Conservation (phyloP, 1,140 invertebrate genomes). For the Lethocerus indicus region DNA sequence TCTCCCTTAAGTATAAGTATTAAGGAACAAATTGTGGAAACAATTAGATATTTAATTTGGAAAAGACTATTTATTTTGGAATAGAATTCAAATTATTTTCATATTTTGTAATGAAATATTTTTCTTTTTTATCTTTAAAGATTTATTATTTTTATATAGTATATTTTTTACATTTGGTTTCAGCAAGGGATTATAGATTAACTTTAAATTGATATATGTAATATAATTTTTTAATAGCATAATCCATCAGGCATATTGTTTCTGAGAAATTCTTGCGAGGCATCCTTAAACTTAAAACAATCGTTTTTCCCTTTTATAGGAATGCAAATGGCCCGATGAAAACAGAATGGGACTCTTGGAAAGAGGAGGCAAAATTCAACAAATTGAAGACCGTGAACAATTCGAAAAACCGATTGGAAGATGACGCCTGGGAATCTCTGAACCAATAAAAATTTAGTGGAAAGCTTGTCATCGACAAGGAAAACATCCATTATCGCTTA, state of each 20-base stretch:
- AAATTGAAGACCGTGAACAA: conserved; percentile 1
- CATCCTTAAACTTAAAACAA: background rate
- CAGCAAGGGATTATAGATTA: background rate
- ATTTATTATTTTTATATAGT: background rate
- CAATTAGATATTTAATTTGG: background rate
- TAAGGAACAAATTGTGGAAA: background rate
- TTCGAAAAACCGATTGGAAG: conserved; percentile 25
- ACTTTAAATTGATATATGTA: background rate
- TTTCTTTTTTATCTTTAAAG: background rate
- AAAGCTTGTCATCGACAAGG: background rate
- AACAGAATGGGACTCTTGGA: conserved; percentile 1
- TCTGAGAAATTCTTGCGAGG: background rate
- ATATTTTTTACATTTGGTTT: background rate
- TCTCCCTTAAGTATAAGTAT: background rate
- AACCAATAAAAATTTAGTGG: conserved; percentile 19
- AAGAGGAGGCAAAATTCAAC: background rate
- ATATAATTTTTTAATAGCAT: background rate
- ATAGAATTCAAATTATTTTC: too few species aligned
- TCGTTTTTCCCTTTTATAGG: background rate
- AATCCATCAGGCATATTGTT: background rate
- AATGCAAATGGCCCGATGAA: background rate
- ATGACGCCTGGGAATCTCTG: conserved; percentile 27
- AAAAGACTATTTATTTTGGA: too few species aligned
- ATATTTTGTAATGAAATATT: background rate
- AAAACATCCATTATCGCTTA: background rate